These are phyloP conservation scores for Athripsodes cinereus DNA, from an alignment of 2,888 invertebrate species.

Conservation along the genomic window DNA sequence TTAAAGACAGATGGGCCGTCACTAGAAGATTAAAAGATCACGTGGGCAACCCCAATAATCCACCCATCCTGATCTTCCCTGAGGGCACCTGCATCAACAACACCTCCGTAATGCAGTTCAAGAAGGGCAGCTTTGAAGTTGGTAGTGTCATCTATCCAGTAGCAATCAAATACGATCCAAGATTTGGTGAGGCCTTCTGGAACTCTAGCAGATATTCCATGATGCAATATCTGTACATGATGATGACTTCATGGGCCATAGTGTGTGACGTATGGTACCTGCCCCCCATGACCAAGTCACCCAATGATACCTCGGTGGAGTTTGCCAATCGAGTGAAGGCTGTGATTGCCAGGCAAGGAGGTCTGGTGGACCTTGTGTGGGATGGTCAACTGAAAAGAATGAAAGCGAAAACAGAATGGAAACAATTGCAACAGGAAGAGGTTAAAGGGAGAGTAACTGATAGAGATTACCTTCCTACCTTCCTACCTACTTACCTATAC, in stretches of 20 bases:
- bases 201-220: slow-evolving; percentile 92
- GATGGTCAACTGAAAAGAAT: slow-evolving; percentile 95
- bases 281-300: slow-evolving; percentile 81
- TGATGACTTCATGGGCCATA: slow-evolving; percentile 99
- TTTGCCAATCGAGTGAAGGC: slow-evolving; percentile 97
- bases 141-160: slow-evolving; percentile 96
- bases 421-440: slow-evolving; percentile 90
- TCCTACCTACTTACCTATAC: no score
- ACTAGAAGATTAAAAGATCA: slow-evolving; percentile 84
- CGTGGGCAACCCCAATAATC: slow-evolving; percentile 85
- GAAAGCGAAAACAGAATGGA: slow-evolving; percentile 93
- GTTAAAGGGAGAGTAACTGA: slow-evolving; percentile 67
- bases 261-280: slow-evolving; percentile 99
- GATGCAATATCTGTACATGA: slow-evolving; percentile 88
- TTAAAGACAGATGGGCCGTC: slow-evolving; percentile 87
- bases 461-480: no score
- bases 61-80: slow-evolving; percentile 97
- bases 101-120: slow-evolving; percentile 99
- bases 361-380: slow-evolving; percentile 96
- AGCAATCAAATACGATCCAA: slow-evolving; percentile 95
- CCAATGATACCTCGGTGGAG: slow-evolving; percentile 80
- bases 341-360: slow-evolving; percentile 90
- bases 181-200: slow-evolving; percentile 99
- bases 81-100: slow-evolving; percentile 99
- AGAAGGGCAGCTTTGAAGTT: slow-evolving; percentile 99